Evolutionary conservation across 1,140 invertebrate species (phyloP).

Genomic region (Neelides sp.): DNA sequence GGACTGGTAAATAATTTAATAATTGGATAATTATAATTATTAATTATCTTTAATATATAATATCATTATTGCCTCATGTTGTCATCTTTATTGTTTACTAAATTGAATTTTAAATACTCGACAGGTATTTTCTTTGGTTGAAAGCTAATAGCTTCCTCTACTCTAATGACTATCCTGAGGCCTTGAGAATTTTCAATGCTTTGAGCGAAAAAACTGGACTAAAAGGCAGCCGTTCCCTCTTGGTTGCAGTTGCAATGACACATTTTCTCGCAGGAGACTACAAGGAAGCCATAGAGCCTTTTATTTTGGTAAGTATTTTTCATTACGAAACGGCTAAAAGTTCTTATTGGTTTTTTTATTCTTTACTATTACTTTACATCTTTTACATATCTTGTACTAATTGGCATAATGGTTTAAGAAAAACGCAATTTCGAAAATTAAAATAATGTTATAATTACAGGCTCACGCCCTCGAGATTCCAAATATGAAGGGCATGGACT

Average conservation of each 20-base stretch:
- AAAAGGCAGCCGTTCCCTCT: background rate
- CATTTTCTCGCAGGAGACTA: constrained; percentile 23
- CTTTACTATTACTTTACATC: background rate
- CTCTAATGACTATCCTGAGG: constrained; percentile 48
- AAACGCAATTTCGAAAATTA: constrained; percentile 3
- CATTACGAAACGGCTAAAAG: background rate
- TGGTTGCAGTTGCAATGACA: constrained; percentile 14
- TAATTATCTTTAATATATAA: constrained; percentile 10
- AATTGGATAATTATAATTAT: background rate
- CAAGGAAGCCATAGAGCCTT: constrained; percentile 19
- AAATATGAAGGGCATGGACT: constrained; percentile 42
- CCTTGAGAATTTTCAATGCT: constrained; percentile 36
- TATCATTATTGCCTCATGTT: constrained; percentile 4
- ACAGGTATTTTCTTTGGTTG: constrained; percentile 55
- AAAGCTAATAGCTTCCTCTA: constrained; percentile 52
- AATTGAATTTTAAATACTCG: constrained; percentile 35
- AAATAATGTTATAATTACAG: constrained; percentile 31
- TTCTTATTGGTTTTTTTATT: background rate
- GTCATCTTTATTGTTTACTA: constrained; percentile 9
- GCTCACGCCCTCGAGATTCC: constrained; percentile 47
- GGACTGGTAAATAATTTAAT: constrained; percentile 40
- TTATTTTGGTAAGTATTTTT: constrained; percentile 10
- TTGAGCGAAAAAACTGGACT: background rate
- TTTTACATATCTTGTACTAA: background rate
- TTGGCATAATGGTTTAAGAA: background rate